Evolutionary conservation across 1,140 invertebrate genomes (phyloP).

Genomic region (Ceratina japonica): DNA sequence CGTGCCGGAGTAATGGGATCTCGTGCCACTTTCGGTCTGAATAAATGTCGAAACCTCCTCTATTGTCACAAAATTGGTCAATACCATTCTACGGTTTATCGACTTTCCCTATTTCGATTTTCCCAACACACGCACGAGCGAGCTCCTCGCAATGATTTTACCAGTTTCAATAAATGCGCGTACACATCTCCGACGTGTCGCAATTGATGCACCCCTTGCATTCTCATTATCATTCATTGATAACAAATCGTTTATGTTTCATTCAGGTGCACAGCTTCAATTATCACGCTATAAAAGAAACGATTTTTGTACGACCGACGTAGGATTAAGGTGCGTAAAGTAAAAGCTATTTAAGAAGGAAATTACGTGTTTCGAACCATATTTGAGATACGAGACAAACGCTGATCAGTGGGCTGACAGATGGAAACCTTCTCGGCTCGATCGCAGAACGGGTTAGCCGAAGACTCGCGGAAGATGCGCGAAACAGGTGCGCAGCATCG

Average conservation of each 20-base stretch:
- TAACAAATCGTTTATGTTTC: too few relatives aligned
- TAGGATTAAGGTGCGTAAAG: too few relatives aligned
- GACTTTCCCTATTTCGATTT: slow-evolving; percentile 39
- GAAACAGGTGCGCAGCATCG: slow-evolving; percentile 2
- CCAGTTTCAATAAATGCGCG: background rate
- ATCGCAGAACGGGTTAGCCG: background rate
- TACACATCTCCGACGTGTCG: background rate
- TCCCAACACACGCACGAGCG: background rate
- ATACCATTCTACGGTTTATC: slow-evolving; percentile 18
- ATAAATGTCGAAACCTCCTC: slow-evolving; percentile 34
- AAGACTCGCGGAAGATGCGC: background rate
- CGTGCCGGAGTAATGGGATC: background rate
- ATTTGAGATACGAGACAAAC: too few relatives aligned
- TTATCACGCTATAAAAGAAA: too few relatives aligned
- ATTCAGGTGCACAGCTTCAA: too few relatives aligned
- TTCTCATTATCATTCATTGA: too few relatives aligned
- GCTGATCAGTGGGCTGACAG: background rate
- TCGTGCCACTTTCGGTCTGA: slow-evolving; percentile 6
- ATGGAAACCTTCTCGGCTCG: background rate
- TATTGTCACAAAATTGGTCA: slow-evolving; percentile 47
- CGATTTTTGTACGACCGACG: too few relatives aligned
- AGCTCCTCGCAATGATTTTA: slow-evolving; percentile 11
- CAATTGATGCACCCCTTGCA: background rate
- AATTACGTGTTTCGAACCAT: too few relatives aligned
- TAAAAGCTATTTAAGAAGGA: too few relatives aligned